Evolutionary conservation across 2,113 vertebrate species (phyloP).

Genomic region (Sebastes fasciatus): DNA sequence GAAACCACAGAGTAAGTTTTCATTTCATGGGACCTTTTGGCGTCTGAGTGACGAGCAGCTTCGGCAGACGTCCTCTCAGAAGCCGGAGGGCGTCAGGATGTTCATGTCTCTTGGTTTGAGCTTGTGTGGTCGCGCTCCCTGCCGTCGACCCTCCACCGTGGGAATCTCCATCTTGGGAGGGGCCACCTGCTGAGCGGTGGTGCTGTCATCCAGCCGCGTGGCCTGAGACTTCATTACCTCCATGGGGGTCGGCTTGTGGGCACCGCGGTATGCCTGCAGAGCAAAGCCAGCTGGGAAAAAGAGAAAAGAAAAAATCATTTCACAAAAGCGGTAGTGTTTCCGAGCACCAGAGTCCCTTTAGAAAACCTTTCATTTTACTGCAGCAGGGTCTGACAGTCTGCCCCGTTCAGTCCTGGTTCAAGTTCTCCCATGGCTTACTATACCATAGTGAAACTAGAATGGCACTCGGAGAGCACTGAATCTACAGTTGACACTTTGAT

Average conservation of each 20-base stretch:
- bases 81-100: slow-evolving; percentile 92
- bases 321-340: too few relatives aligned
- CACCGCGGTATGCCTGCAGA: slow-evolving; percentile 90
- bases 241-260: slow-evolving; percentile 93
- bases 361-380: too few relatives aligned
- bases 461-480: too few relatives aligned
- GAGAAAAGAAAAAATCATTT: background rate
- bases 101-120: slow-evolving; percentile 92
- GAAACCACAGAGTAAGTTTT: background rate
- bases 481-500: too few relatives aligned
- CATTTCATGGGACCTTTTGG: slow-evolving; percentile 28
- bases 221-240: slow-evolving; percentile 92
- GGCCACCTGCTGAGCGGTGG: slow-evolving; percentile 80
- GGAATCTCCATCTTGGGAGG: slow-evolving; percentile 94
- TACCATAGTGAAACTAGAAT: too few relatives aligned
- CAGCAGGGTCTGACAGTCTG: too few relatives aligned
- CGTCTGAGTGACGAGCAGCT: background rate
- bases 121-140: slow-evolving; percentile 86
- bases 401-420: too few relatives aligned
- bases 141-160: slow-evolving; percentile 84
- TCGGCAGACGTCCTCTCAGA: slow-evolving; percentile 71
- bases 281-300: slow-evolving; percentile 88
- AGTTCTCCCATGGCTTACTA: too few relatives aligned
- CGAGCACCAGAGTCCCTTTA: too few relatives aligned
- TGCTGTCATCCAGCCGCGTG: slow-evolving; percentile 84